A percentile compares a stretch with the other conserved stretches of the same genome.
Evolutionary conservation across 1,140 invertebrate species (phyloP).

Genomic region (Rhopalosiphum maidis): DNA sequence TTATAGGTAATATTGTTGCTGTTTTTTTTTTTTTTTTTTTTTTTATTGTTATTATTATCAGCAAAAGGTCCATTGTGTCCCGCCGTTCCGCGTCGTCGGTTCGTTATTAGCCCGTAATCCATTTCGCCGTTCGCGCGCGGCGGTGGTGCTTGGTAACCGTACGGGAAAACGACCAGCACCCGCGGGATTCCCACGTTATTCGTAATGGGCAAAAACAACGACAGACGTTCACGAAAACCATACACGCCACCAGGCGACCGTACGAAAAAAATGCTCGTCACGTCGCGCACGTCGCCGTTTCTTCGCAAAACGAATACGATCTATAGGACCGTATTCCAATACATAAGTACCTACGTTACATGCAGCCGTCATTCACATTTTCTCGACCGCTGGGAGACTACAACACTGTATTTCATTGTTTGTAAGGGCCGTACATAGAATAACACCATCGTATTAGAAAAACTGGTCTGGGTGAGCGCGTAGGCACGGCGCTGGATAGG

Average conservation of each 20-base stretch:
- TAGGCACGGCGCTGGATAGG: too few species aligned
- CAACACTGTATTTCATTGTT: background rate
- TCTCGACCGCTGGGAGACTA: background rate
- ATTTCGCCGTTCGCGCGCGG: background rate
- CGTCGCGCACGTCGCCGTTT: background rate
- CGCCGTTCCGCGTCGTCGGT: background rate
- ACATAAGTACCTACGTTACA: background rate
- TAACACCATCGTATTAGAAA: background rate
- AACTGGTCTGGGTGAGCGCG: background rate
- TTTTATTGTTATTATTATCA: slow-evolving; percentile 9
- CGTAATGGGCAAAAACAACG: background rate
- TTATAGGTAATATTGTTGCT: background rate
- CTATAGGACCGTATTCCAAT: background rate
- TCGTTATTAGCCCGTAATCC: background rate
- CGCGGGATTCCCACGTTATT: background rate
- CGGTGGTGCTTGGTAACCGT: background rate
- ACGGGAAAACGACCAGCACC: background rate
- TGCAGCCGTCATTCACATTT: background rate
- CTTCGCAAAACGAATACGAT: background rate
- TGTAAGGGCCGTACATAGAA: background rate
- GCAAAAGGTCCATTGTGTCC: slow-evolving; percentile 3
- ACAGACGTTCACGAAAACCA: background rate
- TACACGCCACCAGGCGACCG: background rate
- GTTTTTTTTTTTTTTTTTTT: background rate
- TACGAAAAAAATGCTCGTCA: background rate